These are phyloP conservation scores for Pluvialis apricaria DNA, from an alignment of 2,113 vertebrate genomes.

Conservation along the genomic window DNA sequence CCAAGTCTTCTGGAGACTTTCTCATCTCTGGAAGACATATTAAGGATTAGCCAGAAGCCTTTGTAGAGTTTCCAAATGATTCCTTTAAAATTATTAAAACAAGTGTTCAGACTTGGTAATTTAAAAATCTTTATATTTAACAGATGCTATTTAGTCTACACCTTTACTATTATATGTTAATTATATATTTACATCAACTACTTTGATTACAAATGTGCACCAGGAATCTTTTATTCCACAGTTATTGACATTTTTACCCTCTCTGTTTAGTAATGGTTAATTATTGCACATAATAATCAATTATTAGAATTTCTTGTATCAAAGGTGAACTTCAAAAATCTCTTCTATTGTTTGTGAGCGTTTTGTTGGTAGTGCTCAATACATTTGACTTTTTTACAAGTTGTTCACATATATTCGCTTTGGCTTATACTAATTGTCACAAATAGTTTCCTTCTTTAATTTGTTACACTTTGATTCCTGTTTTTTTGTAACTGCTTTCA, in stretches of 20 bases:
- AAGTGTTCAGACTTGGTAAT: neutral
- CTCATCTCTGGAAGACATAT: neutral
- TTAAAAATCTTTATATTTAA: conserved; percentile 4
- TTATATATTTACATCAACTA: conserved; percentile 6
- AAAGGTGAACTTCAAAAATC: conserved; percentile 32
- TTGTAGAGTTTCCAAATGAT: neutral
- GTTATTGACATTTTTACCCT: conserved; percentile 16
- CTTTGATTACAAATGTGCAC: neutral
- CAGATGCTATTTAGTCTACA: neutral
- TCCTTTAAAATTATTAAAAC: neutral
- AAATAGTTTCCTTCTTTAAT: conserved; percentile 57
- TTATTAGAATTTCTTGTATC: conserved; percentile 20
- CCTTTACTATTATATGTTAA: neutral
- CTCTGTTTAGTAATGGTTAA: conserved; percentile 20
- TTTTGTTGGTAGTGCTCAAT: neutral
- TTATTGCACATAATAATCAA: conserved; percentile 41
- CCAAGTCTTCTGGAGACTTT: neutral
- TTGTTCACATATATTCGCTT: neutral
- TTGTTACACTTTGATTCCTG: conserved; percentile 46
- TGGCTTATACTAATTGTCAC: neutral
- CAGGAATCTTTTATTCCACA: neutral
- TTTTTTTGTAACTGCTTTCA: conserved; percentile 46
- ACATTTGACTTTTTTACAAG: neutral
- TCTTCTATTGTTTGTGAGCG: neutral
- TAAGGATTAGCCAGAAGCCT: neutral